phyloP scores from a whole-genome alignment of 1,140 invertebrate genomes.

The roundworm (Caenorhabditis elegans) region WBcel235 BX284603.4:3778501-3779000 shows the following conservation, averaged over 20 bases:
- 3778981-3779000: constrained; percentile 58
- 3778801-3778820: constrained; percentile 42
- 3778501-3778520: constrained; percentile 43
- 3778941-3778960: constrained; percentile 54
- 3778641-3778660: constrained; percentile 60
- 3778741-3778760: constrained; percentile 42
- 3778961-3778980: constrained; percentile 60
- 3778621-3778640: constrained; percentile 62
- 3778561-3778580: constrained; percentile 58
- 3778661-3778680: constrained; percentile 57
- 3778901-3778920: constrained; percentile 30
- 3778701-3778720: constrained; percentile 44
- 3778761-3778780: constrained; percentile 40
- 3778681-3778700: constrained; percentile 61
- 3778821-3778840: constrained; percentile 34
- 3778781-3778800: constrained; percentile 40
- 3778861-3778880: constrained; percentile 44
- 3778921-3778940: constrained; percentile 36
- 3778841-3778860: constrained; percentile 19
- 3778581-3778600: constrained; percentile 60
- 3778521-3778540: constrained; percentile 54
- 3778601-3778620: constrained; percentile 61
- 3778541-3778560: constrained; percentile 51
- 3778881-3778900: constrained; percentile 42
- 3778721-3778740: constrained; percentile 44